Conservation (phyloP, 2,888 invertebrate genomes). For the Eutolmus rufibarbis region DNA sequence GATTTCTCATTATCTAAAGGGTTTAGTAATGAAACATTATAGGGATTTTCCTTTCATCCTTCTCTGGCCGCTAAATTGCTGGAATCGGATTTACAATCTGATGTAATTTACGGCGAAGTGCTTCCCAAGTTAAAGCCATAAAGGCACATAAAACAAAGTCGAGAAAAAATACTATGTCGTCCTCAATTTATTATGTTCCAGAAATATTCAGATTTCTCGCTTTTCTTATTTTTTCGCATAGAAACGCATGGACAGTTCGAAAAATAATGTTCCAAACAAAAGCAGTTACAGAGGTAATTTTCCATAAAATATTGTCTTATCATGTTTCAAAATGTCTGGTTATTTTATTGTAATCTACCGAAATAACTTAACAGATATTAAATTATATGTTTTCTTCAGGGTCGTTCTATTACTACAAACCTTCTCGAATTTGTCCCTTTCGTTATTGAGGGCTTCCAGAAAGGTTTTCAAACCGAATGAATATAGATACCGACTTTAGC, state of each 20-base stretch:
- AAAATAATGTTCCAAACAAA: background rate
- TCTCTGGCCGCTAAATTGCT: background rate
- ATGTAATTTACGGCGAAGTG: background rate
- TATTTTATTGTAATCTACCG: too few species aligned
- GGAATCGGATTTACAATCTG: background rate
- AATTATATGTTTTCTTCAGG: too few species aligned
- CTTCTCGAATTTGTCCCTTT: too few species aligned
- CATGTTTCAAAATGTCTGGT: too few species aligned
- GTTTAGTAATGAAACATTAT: background rate
- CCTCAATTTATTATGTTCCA: background rate
- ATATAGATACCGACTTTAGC: too few species aligned
- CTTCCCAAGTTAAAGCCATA: background rate
- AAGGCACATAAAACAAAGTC: background rate
- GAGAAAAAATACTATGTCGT: background rate
- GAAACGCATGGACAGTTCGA: too few species aligned
- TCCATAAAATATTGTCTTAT: background rate
- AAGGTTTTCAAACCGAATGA: too few species aligned
- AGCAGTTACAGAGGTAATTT: background rate
- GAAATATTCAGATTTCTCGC: background rate
- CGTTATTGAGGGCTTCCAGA: too few species aligned
- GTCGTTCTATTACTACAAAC: too few species aligned
- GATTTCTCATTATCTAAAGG: background rate
- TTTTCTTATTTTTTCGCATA: background rate
- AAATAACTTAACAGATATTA: too few species aligned
- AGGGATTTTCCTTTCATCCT: background rate